Conservation (phyloP, 2,113 vertebrate genomes). For the Microcebus ravelobensis region DNA sequence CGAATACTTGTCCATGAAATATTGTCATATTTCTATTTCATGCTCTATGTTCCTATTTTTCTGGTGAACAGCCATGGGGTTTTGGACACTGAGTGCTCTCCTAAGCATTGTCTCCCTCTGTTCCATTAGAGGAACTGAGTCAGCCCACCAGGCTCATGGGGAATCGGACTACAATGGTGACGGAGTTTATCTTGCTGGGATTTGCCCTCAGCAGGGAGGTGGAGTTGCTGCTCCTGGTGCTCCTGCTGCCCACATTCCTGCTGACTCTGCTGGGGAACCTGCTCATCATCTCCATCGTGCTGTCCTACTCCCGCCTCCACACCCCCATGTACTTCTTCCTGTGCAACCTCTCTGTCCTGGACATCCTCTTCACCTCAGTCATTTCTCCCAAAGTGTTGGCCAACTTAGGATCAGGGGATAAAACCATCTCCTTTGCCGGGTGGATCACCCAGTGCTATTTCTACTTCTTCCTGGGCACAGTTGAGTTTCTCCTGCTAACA, state of each 20-base stretch:
- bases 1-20: neutral
- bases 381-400: constrained; percentile 51
- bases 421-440: constrained; percentile 33
- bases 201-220: constrained; percentile 22
- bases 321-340: constrained; percentile 65
- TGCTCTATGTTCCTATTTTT: neutral
- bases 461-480: constrained; percentile 49
- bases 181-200: constrained; percentile 55
- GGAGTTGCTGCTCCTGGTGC: constrained; percentile 14
- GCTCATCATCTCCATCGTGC: constrained; percentile 32
- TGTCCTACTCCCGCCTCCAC: neutral
- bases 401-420: neutral
- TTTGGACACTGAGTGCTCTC: neutral
- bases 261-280: constrained; percentile 49
- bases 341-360: constrained; percentile 52
- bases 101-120: neutral
- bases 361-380: constrained; percentile 57
- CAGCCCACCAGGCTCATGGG: neutral
- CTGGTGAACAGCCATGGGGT: neutral
- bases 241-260: constrained; percentile 38
- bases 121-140: neutral
- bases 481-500: constrained; percentile 57
- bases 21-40: neutral
- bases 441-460: constrained; percentile 58
- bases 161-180: neutral